Evolutionary conservation across 1,140 invertebrate species (phyloP).

Genomic region (Dreissena rostriformis): DNA sequence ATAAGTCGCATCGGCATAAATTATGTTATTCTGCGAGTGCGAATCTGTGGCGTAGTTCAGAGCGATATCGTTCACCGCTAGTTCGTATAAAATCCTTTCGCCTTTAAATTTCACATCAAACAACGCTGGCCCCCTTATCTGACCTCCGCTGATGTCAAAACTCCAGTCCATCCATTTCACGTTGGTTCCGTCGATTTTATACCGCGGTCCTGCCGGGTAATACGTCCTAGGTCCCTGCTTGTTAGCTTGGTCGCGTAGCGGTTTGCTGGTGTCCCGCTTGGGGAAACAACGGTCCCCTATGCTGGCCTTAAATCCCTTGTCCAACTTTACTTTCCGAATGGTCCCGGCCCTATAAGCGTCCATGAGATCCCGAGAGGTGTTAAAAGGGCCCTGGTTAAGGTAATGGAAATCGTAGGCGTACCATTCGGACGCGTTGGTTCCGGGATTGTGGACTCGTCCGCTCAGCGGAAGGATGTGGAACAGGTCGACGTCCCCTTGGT

Average conservation of each 20-base stretch:
- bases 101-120: slow-evolving; percentile 48
- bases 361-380: slow-evolving; percentile 9
- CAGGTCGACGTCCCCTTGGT: slow-evolving; percentile 27
- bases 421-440: slow-evolving; percentile 41
- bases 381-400: slow-evolving; percentile 48
- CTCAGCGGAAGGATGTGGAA: slow-evolving; percentile 47
- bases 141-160: slow-evolving; percentile 49
- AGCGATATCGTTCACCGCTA: slow-evolving; percentile 62
- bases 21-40: slow-evolving; percentile 47
- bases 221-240: slow-evolving; percentile 36
- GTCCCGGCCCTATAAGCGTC: slow-evolving; percentile 18
- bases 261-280: slow-evolving; percentile 33
- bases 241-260: slow-evolving; percentile 29
- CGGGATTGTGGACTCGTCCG: slow-evolving; percentile 39
- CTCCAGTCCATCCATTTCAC: slow-evolving; percentile 54
- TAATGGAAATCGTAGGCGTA: slow-evolving; percentile 50
- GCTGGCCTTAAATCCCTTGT: slow-evolving; percentile 18
- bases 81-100: slow-evolving; percentile 67
- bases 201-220: slow-evolving; percentile 35
- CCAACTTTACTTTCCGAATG: slow-evolving; percentile 37
- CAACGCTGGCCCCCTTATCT: slow-evolving; percentile 44
- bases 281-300: slow-evolving; percentile 32
- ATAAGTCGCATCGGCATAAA: slow-evolving; percentile 49
- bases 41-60: slow-evolving; percentile 51
- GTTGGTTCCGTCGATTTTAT: slow-evolving; percentile 27